Conservation (phyloP, 1,140 invertebrate species). For the Drosophila burlai region DNA sequence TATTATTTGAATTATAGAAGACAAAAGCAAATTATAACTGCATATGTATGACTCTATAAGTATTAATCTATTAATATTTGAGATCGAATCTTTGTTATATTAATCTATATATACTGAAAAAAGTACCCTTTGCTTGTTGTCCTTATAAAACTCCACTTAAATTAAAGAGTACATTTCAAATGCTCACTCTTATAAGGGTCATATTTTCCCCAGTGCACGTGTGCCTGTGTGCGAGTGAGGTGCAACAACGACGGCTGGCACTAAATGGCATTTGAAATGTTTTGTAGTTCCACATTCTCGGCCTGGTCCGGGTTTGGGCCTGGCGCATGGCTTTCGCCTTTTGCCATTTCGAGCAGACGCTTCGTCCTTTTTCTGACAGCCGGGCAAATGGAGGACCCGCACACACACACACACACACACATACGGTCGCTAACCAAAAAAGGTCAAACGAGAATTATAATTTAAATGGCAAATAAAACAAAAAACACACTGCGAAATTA, state of each 20-base stretch:
- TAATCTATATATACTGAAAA: not conserved
- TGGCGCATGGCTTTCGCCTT: constrained; percentile 54
- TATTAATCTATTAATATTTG: not conserved
- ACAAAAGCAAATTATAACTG: not conserved
- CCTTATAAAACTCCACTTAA: not conserved
- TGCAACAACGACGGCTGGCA: constrained; percentile 59
- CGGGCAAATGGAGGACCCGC: constrained; percentile 36
- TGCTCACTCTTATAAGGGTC: not conserved
- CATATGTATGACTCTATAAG: not conserved
- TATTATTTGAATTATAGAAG: not conserved
- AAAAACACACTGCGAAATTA: constrained; percentile 43
- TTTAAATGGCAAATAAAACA: constrained; percentile 65
- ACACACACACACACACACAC: constrained; percentile 46
- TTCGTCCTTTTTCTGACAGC: constrained; percentile 54
- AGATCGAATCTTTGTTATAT: not conserved
- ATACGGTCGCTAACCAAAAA: constrained; percentile 37
- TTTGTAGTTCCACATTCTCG: constrained; percentile 62
- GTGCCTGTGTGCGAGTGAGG: constrained; percentile 34
- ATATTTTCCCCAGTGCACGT: constrained; percentile 14
- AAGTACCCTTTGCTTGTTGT: not conserved
- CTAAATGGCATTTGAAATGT: constrained; percentile 69
- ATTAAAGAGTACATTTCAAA: not conserved
- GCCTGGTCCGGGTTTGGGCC: constrained; percentile 16
- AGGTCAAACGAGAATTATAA: constrained; percentile 66
- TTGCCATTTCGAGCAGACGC: constrained; percentile 57